Base-by-base conservation (phyloP, 2,797 vertebrate species). In the Syncerus caffer region DNA sequence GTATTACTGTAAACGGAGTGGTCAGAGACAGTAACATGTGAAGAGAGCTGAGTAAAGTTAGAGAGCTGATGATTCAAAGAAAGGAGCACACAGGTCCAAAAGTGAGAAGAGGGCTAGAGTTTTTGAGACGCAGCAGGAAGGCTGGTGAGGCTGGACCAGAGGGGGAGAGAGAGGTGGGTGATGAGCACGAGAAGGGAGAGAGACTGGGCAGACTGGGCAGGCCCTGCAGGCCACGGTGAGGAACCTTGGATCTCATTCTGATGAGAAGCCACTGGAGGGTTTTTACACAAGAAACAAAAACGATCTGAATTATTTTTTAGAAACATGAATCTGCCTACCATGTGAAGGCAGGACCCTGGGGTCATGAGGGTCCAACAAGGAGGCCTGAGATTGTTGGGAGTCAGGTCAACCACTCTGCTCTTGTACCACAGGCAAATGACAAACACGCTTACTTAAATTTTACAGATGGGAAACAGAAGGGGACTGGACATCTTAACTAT, bases 371-470 rank as follows among this genome's bases (percentile, higher is more conserved):
- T 1, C 51, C 17, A 87, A 82, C 7, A 78, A 84, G 23, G 2
- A 71, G n/a, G 74, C 9, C 55, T 23, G 4, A 55, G 29, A 42
- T 21, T 1, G 8, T 0, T 45, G 29, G 29, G 47, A 76, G 13
- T 23, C 3, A 2, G 79, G 29, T 42, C 27, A 83, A 76, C 10
- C 6, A 71, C 50, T 51, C 42, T 80, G 42, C 14, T 57, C 71
- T 57, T 67, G 15, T n/a, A 42, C 17, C 14, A 60, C 57, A 62
- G 15, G 23, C 50, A 62, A 96, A 67, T 1, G 31, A 47, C 19
- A 55, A n/a, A 51, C 29, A 85, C 2, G 38, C 25, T 92, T 58
- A 31, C 34, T 21, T 85, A 76, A 85, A 62, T 58, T 88, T 96
- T 34, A 89, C 3, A 85, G 71, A 60, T 11, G 8, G n/a, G 34